Base-by-base conservation (phyloP, 2,797 vertebrate species). In the Notoglanidium macrostoma region DNA sequence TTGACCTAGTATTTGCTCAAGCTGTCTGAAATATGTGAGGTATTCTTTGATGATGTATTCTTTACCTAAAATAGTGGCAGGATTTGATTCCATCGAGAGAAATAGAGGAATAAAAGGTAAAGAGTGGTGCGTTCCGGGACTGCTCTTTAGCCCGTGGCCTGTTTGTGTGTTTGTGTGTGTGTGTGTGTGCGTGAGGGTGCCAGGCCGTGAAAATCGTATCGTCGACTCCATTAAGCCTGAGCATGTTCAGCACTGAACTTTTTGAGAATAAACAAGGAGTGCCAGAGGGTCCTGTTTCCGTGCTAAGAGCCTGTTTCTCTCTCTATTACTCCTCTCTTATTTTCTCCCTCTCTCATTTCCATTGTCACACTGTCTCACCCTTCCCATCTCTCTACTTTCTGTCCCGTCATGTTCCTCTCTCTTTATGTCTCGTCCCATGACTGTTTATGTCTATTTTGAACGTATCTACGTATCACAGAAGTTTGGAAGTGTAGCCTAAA, bases 171-270 rank as follows among this genome's bases (percentile, higher is more conserved):
- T n/a, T 72, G 12, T 49, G 44, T 51, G 44, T 74, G 23, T 74
- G 72, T 74, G 44, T 51, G 26, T 74, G 11, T 54, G 74, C 32
- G 78, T 8, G 78, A 3, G 78, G 12, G 35, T 82, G 80, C 32
- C 15, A 65, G n/a, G 44, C 80, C n/a, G n/a, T 83, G 72, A 85
- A 85, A 85, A 77, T 77, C 49, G 70, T 76, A 9, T 85, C 1
- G n/a, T 85, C 72, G 65, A 32, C 57, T 76, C 44, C 63, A 51
- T 87, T 83, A 76, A 46, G 35, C 29, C 59, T 11, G 29, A 54
- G 70, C 44, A 63, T 81, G 78, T 73, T 79, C 85, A 46, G 51
- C 65, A 78, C 65, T n/a, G 63, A 80, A 67, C 63, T 86, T 65
- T 26, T 49, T 40, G 49, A 44, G 77, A 81, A 80, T 59, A 54